A percentile compares a stretch with the other conserved stretches of the same genome.
phyloP scores from a whole-genome alignment of 2,888 invertebrate genomes.

The Willowsia nigromaculata region DNA sequence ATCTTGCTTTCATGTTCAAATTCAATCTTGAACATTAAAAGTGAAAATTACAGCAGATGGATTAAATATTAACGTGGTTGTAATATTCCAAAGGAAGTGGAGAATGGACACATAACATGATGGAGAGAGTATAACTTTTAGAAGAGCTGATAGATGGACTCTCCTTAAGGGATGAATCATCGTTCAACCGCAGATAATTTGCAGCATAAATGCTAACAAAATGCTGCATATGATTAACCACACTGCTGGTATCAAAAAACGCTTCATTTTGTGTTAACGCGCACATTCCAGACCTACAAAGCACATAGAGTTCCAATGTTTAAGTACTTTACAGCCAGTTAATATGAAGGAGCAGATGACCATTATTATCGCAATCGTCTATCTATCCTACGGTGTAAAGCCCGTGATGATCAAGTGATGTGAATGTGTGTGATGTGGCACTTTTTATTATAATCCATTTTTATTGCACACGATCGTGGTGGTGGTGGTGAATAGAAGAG shows the following conservation, averaged over 20 bases:
- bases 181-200: too few species aligned
- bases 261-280: neutral
- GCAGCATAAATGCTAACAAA: too few species aligned
- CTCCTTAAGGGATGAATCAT: too few species aligned
- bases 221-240: too few species aligned
- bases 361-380: neutral
- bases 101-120: too few species aligned
- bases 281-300: too few species aligned
- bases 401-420: neutral
- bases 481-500: neutral
- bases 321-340: too few species aligned
- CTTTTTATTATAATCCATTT: constrained; percentile 27
- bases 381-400: neutral
- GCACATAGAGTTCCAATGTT: too few species aligned
- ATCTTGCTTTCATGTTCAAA: neutral
- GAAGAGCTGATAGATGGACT: too few species aligned
- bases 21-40: neutral
- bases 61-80: neutral
- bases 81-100: too few species aligned
- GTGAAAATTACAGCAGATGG: neutral
- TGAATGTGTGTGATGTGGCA: constrained; percentile 28
- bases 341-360: too few species aligned
- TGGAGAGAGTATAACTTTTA: too few species aligned
- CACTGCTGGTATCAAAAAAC: neutral
- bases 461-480: constrained; percentile 3